Base-by-base conservation (phyloP, 1,140 invertebrate genomes). In the Idris sp. region DNA sequence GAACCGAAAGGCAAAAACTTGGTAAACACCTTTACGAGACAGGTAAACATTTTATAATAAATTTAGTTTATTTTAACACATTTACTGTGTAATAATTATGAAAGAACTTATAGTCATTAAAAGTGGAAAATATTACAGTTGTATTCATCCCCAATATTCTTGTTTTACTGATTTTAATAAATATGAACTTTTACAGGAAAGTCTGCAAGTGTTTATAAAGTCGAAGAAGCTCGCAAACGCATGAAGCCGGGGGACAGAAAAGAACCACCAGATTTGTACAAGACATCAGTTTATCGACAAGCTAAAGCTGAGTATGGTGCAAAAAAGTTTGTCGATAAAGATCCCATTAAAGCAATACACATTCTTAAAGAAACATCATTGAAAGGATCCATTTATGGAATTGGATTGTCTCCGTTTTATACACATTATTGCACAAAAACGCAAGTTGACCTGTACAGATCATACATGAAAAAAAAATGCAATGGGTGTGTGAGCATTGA, bases 391-490 rank as follows among this genome's bases (percentile, higher is more conserved):
- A 51, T 51, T 14, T 19, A 51, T 13, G 26, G 14, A 15, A 28
- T 51, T 9, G 6, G 31, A 9, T n/a, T 51, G 11, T 4, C 14
- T 9, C 31, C 48, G 4, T 51, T 51, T 26, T 51, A 36, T 18
- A 18, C 38, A 4, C 48, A 51, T 38, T 51, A 51, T n/a, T 51
- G 48, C 18, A 51, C 19, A 14, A 9, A n/a, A 38, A 36, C 11
- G 2, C 48, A 51, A 51, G 9, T 51, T 1, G 26, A 51, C 10
- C 1, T 51, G 4, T 51, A 36, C 33, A 6, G 48, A 9, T 9
- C 2, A 14, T 15, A 9, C n/a, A 51, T 14, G 33, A 10, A 8
- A 35, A 35, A 4, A 14, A 35, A 35, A 13, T 13, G 2, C 1
- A 13, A 35, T 4, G 33, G 10, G 10, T 35, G 33, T 15, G 8